phyloP scores from a whole-genome alignment of 1,140 invertebrate species.

The Drosophila sechellia region DNA sequence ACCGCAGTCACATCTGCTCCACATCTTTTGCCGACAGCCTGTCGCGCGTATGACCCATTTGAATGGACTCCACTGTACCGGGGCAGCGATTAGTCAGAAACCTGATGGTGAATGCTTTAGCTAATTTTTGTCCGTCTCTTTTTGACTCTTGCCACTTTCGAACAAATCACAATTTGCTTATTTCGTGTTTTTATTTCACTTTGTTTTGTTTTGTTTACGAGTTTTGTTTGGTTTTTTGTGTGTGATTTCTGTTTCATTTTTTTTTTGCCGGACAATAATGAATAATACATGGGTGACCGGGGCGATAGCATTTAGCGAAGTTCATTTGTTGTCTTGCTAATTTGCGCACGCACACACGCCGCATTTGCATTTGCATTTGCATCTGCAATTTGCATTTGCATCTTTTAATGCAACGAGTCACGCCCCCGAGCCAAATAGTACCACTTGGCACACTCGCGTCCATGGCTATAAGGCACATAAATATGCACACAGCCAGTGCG shows the following conservation, averaged over 20 bases:
- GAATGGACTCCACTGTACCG: slow-evolving; percentile 24
- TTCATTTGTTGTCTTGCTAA: slow-evolving; percentile 25
- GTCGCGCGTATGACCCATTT: background rate
- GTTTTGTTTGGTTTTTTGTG: slow-evolving; percentile 10
- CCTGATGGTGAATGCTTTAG: slow-evolving; percentile 57
- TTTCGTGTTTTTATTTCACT: slow-evolving; percentile 21
- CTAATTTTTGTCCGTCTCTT: slow-evolving; percentile 3
- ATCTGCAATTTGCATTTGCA: slow-evolving; percentile 10
- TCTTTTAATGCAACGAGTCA: slow-evolving; percentile 21
- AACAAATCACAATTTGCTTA: slow-evolving; percentile 26
- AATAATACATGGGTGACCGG: slow-evolving; percentile 45
- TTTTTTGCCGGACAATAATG: slow-evolving; percentile 11
- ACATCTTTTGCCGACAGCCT: too few relatives aligned
- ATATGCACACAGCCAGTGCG: slow-evolving; percentile 1
- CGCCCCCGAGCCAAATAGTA: slow-evolving; percentile 9
- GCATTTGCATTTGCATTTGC: slow-evolving; percentile 2
- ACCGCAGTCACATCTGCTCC: slow-evolving; percentile 7
- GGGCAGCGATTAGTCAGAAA: slow-evolving; percentile 72
- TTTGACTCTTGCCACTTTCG: background rate
- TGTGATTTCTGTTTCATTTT: background rate
- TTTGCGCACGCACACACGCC: slow-evolving; percentile 14
- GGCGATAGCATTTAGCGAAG: slow-evolving; percentile 13
- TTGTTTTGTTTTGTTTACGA: slow-evolving; percentile 11
- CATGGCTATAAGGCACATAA: slow-evolving; percentile 21
- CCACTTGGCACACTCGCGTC: background rate